Evolutionary conservation across 2,113 vertebrate species (phyloP), one percentile per base, ranked within the genome.

Genomic region (Pangasianodon hypophthalmus): DNA sequence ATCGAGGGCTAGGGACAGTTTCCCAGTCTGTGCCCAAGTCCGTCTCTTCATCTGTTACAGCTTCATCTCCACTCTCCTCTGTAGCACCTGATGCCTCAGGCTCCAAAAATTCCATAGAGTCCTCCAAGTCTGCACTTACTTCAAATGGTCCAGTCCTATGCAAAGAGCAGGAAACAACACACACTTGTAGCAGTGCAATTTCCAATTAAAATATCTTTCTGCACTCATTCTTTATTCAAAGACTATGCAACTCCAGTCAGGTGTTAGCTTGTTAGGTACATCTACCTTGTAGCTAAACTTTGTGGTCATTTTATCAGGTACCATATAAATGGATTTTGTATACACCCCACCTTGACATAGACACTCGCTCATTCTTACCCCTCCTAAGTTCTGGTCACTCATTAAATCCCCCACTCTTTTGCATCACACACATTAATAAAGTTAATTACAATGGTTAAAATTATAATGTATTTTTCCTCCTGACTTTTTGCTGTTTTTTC

Each of bases 11-110:
- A 0, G 98, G 98, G 89, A 99, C 96, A 2, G 98, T 99, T 96
- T 99, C 98, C 98, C 98, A 99, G 96, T 99, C 98, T 0, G 97
- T 98, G 82, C 98, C 98, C 56, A 99, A 95, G 95, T 99, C 98
- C 0, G 98, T 99, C 94, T 99, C 98, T 81, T 99, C 98, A 0
- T 99, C 98, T 0, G 97, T 98, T 85, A 98, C 89, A 0, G 52
- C 96, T 91, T 99, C 98, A 0, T 98, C 98, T 0, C 97, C 98
- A 37, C 98, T 99, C 93, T 98, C 98, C 19, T 99, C 98, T 0
- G 96, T 96, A 10, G 97, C 97, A 0, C 97, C 97, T 0, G 96
- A 92, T 0, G 93, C 97, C 14, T 97, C 97, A 0, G 98, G 97
- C 87, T 99, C 98, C 94, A 99, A 97, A 0, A 99, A 98, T 91